Base-by-base conservation (phyloP, 1,140 invertebrate species). In the Drosophila obscura region DNA sequence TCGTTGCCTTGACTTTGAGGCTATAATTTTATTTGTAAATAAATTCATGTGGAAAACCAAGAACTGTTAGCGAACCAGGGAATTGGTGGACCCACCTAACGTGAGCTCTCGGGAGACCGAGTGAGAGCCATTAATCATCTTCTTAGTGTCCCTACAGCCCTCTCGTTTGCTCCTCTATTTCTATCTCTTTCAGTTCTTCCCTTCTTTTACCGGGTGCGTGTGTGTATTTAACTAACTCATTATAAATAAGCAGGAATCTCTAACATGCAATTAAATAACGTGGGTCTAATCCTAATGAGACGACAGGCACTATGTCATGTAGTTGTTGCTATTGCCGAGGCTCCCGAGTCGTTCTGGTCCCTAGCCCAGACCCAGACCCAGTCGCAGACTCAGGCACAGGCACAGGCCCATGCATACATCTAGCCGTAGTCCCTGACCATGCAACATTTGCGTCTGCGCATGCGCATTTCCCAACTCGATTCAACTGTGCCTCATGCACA, bases 1-100 rank as follows among this genome's bases (percentile, higher is more conserved):
- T 5, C 43, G 57, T 16, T 73, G 59, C 63, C 73, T 55, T 63
- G 69, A 73, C 60, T 71, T 76, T 73, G 78, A 73, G 73, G 69
- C 83, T 87, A 88, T 87, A 87, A 87, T 87, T 88, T 87, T 88
- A 87, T 88, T 88, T 88, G 82, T 87, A 88, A 87, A 87, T 87
- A 79, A 87, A 87, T 87, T 88, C 83, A 88, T 80, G 64, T 69
- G 71, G 73, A 87, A 87, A 88, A 88, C 83, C 79, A 87, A 87
- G 83, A 88, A 59, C 49, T 46, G 63, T 60, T 61, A 61, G 73
- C 51, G 56, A 49, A 44, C 52, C 31, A 35, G 3, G 31, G 31
- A 39, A 39, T 39, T 39, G 35, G 35, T 35, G 51, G 51, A 51
- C 52, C 61, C 72, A 71, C 71, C 73, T 74, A 66, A 56, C 28